phyloP scores from a whole-genome alignment of 2,888 invertebrate species.

The Hylaea fasciaria region DNA sequence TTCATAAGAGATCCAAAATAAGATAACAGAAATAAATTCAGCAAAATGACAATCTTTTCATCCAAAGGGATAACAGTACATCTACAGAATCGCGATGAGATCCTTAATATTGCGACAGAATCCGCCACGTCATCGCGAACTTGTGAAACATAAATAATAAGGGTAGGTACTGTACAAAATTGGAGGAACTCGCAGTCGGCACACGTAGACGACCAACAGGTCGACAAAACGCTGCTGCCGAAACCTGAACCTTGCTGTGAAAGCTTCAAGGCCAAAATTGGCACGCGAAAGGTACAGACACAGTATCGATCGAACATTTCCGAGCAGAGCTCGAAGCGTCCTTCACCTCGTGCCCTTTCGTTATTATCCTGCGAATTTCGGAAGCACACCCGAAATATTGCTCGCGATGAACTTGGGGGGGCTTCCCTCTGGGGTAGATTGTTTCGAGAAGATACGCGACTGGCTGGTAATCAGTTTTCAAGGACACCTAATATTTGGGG shows the following conservation, averaged over 20 bases:
- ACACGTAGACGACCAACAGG: constrained; percentile 61
- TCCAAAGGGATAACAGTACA: constrained; percentile 17
- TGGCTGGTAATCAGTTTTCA: constrained; percentile 25
- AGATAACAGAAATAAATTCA: neutral
- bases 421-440: constrained; percentile 9
- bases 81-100: constrained; percentile 17
- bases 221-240: constrained; percentile 43
- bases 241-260: constrained; percentile 28
- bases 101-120: constrained; percentile 27
- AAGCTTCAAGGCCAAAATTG: constrained; percentile 45
- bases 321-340: constrained; percentile 64
- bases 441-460: constrained; percentile 16
- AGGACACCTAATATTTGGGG: constrained; percentile 23
- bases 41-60: constrained; percentile 5
- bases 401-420: constrained; percentile 15
- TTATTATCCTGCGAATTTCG: constrained; percentile 56
- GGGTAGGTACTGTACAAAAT: constrained; percentile 50
- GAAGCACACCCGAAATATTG: constrained; percentile 45
- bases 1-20: too few relatives aligned
- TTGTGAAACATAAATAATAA: constrained; percentile 51
- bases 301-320: constrained; percentile 71
- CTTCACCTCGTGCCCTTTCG: constrained; percentile 80
- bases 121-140: constrained; percentile 48
- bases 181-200: constrained; percentile 51
- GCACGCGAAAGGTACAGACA: constrained; percentile 43